Evolutionary conservation across 2,113 vertebrate species (phyloP).

Genomic region (Nansenia antarctica): DNA sequence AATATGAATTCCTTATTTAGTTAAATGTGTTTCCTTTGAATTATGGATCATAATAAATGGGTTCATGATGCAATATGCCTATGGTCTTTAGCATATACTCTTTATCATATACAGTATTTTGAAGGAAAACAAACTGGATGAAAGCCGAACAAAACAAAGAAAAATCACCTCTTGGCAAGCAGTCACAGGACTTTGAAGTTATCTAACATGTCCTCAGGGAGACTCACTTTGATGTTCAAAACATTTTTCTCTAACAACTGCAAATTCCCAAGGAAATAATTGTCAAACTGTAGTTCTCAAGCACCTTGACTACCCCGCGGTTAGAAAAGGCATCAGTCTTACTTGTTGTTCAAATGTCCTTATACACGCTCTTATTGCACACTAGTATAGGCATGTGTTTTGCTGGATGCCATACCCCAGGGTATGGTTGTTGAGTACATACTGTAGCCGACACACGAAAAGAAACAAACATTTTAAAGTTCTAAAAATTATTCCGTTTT

Average conservation of each 20-base stretch:
- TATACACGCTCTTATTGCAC: slow-evolving; percentile 31
- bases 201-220: slow-evolving; percentile 69
- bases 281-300: slow-evolving; percentile 53
- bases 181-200: slow-evolving; percentile 70
- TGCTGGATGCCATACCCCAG: neutral
- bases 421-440: neutral
- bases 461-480: slow-evolving; percentile 12
- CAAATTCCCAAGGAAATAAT: slow-evolving; percentile 65
- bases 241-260: slow-evolving; percentile 56
- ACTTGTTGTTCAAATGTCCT: slow-evolving; percentile 34
- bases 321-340: slow-evolving; percentile 13
- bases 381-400: slow-evolving; percentile 4
- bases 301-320: slow-evolving; percentile 48
- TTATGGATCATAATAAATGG: slow-evolving; percentile 35
- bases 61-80: slow-evolving; percentile 50
- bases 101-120: slow-evolving; percentile 20
- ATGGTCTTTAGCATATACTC: slow-evolving; percentile 44
- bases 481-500: neutral
- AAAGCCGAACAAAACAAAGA: slow-evolving; percentile 53
- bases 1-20: neutral
- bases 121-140: slow-evolving; percentile 54
- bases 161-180: slow-evolving; percentile 61
- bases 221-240: slow-evolving; percentile 69
- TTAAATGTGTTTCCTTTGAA: slow-evolving; percentile 34
- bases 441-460: neutral